Conservation (phyloP, 2,113 vertebrate species). For the Alaudala cheleensis region DNA sequence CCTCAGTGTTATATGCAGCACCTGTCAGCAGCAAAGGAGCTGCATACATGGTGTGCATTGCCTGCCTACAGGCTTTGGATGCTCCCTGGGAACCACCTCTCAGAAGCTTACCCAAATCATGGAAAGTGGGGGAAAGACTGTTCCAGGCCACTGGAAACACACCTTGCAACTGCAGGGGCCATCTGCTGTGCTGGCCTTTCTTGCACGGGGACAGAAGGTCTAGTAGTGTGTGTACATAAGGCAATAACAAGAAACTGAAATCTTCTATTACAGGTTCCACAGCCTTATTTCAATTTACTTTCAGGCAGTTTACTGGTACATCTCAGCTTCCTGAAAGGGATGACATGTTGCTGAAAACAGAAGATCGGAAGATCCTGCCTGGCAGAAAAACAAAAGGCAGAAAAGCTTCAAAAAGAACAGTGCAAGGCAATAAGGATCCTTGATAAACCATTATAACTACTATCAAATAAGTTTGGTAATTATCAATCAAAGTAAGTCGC, state of each 20-base stretch:
- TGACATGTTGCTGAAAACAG: not conserved
- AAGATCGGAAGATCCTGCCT: not conserved
- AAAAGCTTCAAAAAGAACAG: not conserved
- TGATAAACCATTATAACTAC: not conserved
- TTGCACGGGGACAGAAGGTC: not conserved
- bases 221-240: not conserved
- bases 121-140: not conserved
- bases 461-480: not conserved
- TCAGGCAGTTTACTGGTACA: not conserved
- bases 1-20: not conserved
- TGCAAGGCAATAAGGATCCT: not conserved
- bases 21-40: not conserved
- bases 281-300: not conserved
- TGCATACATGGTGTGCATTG: rapidly evolving
- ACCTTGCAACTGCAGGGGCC: not conserved
- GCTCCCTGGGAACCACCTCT: not conserved
- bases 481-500: not conserved
- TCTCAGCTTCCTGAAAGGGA: not conserved
- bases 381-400: not conserved
- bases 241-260: not conserved
- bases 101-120: not conserved
- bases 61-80: not conserved
- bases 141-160: not conserved
- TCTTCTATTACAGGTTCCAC: not conserved
- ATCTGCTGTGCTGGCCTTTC: not conserved